Percentiles rank a stretch among this genome's conserved stretches.
phyloP scores from a whole-genome alignment of 2,113 vertebrate genomes.

The Anseranas semipalmata region DNA sequence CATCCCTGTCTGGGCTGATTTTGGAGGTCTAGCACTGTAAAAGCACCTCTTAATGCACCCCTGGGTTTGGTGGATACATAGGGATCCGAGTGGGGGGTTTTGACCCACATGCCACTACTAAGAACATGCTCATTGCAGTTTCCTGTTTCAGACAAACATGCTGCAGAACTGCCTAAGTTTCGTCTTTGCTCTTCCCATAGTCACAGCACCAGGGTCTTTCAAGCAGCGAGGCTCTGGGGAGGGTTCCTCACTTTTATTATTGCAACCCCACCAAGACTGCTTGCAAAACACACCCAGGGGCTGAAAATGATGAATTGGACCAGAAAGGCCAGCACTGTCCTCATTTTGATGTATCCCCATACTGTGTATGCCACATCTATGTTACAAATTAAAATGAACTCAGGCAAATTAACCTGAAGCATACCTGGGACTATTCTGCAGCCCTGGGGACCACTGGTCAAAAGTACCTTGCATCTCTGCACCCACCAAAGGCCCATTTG shows the following conservation, averaged over 20 bases:
- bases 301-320: neutral
- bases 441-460: neutral
- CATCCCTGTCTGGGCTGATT: neutral
- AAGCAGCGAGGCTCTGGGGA: neutral
- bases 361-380: too few species aligned
- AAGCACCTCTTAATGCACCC: neutral
- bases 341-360: neutral
- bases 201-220: neutral
- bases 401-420: neutral
- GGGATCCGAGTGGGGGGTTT: neutral
- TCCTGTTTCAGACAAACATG: neutral
- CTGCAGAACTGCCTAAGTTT: neutral
- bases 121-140: neutral
- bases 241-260: neutral
- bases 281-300: too few species aligned
- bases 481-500: neutral
- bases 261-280: neutral
- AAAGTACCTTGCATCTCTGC: neutral
- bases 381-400: neutral
- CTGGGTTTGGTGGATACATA: neutral
- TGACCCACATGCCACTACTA: neutral
- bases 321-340: neutral
- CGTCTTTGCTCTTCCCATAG: neutral
- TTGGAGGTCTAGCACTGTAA: neutral
- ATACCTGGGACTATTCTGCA: neutral